Conservation (phyloP, 2,113 vertebrate genomes). For the Artemisiospiza belli region DNA sequence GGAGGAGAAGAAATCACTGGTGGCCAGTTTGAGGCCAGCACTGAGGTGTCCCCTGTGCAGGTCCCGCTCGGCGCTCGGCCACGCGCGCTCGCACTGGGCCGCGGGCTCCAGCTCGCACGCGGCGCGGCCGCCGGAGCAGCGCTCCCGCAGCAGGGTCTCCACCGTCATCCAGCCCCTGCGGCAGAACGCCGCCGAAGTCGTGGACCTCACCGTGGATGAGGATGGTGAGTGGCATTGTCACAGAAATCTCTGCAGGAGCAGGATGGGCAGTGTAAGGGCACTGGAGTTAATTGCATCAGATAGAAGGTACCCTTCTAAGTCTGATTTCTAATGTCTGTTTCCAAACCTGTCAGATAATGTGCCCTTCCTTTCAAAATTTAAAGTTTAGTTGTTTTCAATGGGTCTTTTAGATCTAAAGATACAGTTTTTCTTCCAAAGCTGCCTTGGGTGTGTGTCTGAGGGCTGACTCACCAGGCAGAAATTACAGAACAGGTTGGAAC, state of each 20-base stretch:
- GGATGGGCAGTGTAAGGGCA: not conserved
- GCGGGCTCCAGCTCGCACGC: slow-evolving; percentile 84
- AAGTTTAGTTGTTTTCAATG: not conserved
- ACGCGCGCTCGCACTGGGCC: slow-evolving; percentile 88
- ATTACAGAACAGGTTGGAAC: slow-evolving; percentile 42
- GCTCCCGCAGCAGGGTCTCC: slow-evolving; percentile 89
- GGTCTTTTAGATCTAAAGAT: not conserved
- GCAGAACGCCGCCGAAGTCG: slow-evolving; percentile 93
- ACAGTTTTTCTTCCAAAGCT: not conserved
- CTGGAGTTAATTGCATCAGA: not conserved
- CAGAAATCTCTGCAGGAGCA: not conserved
- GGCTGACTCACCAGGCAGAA: slow-evolving; percentile 28
- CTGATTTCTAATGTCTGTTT: not conserved
- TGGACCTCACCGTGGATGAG: slow-evolving; percentile 97
- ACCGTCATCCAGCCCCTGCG: slow-evolving; percentile 96
- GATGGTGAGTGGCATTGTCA: slow-evolving; percentile 80
- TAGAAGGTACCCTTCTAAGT: not conserved
- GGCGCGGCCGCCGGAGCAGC: slow-evolving; percentile 84
- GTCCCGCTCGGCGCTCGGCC: slow-evolving; percentile 87
- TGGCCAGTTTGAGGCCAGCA: not conserved
- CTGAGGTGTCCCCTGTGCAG: slow-evolving; percentile 55
- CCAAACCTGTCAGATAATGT: not conserved
- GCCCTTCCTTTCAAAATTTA: not conserved
- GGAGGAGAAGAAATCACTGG: not conserved
- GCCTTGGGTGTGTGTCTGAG: slow-evolving; percentile 1